Evolutionary conservation across 2,113 vertebrate species (phyloP), one percentile per base, ranked within the genome.

Genomic region (Hylia prasina): DNA sequence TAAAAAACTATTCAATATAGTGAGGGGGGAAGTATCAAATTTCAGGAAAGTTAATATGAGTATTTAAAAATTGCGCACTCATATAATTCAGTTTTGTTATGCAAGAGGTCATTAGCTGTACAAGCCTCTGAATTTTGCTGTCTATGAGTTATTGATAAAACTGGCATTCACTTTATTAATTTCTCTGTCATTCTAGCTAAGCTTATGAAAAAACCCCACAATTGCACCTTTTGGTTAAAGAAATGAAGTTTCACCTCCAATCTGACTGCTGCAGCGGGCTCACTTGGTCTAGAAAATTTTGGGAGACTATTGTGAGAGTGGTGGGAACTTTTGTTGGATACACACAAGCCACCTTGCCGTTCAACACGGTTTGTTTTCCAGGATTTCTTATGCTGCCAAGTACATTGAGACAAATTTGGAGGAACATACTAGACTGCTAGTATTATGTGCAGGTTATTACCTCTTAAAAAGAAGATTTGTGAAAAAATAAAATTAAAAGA

Each of bases 61-160:
- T n/a, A 3, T 63, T 83, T 39, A 9, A 87, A 71, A 56, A 47
- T 24, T 51, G 7, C 63, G 21, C 28, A 87, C 14, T 47, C 40
- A 58, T 65, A 23, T 58, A 30, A 70, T 58, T 54, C 4, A 5
- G 7, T 66, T 84, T 45, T 58, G 4, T 57, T n/a, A 22, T 45
- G 20, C 12, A 93, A 47, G 57, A 70, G 47, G 13, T 33, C 11
- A 54, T 58, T 12, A 58, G 5, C 21, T 68, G 5, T 78, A 21
- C 15, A 68, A 82, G 4, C 10, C 12, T 87, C 30, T 30, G 39
- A 31, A 66, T 64, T 84, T 66, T 93, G 20, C 12, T 54, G 23
- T 37, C 17, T 17, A 13, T 0, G 2, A 40, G 7, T 75, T 12
- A 25, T 15, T 0, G 0, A n/a, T 15, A 21, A 87, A 91, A 40